phyloP scores from a whole-genome alignment of 2,797 vertebrate species.

The Muscicapa comitata region DNA sequence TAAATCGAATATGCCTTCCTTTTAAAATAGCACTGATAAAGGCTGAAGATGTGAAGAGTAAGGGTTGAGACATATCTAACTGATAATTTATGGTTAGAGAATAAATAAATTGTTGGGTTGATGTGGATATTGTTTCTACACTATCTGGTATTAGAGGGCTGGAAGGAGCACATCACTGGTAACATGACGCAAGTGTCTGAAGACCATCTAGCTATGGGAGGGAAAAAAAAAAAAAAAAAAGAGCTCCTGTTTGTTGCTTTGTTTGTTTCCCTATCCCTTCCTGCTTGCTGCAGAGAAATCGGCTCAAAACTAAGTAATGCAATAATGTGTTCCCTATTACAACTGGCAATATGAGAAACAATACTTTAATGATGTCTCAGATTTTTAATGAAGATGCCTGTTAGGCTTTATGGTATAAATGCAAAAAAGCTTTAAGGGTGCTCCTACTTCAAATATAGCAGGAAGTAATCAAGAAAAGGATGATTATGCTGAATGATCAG shows the following conservation, averaged over 20 bases:
- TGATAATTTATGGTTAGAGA: conserved; percentile 14
- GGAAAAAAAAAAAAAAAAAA: too few relatives aligned
- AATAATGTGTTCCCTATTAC: background rate
- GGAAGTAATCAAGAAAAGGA: background rate
- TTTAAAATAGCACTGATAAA: conserved; percentile 20
- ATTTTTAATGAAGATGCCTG: conserved; percentile 3
- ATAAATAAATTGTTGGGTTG: background rate
- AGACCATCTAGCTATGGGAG: background rate
- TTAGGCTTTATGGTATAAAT: background rate
- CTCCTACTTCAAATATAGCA: background rate
- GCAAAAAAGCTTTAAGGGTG: background rate
- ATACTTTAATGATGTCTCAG: background rate
- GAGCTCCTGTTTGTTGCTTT: background rate
- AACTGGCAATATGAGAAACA: background rate
- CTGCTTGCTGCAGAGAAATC: background rate
- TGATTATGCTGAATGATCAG: background rate
- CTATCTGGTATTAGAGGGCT: background rate
- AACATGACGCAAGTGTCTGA: background rate
- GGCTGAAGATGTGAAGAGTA: background rate
- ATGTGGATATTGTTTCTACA: background rate
- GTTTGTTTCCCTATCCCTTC: background rate
- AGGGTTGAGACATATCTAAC: background rate
- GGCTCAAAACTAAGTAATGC: background rate
- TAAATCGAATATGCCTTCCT: background rate
- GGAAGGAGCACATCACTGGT: background rate